Evolutionary conservation across 2,888 invertebrate genomes (phyloP), one percentile per base, ranked within the genome.

Genomic region (Boloria selene): DNA sequence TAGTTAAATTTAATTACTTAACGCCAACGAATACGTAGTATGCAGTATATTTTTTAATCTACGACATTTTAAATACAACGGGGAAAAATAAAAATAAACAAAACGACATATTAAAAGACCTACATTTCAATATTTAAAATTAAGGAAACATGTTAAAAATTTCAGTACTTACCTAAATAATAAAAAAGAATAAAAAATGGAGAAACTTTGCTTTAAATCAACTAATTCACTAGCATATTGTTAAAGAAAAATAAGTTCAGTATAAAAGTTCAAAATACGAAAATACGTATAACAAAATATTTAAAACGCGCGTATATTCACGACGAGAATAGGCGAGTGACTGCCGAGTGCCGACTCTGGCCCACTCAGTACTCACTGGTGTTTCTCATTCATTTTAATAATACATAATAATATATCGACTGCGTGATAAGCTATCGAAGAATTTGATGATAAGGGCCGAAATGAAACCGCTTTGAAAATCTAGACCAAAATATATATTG

Each of bases 391-490:
- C 42, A 55, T 50, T 50, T 17, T 17, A 47, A 13, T 59, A 38
- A 38, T 13, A 45, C n/a, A 5, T 59, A 49, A 6, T 59, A 4
- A 22, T n/a, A 5, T 59, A 50, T 59, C 49, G 59, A n/a, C 14
- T 59, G 59, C 31, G 50, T 47, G 59, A 59, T 59, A 59, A 50
- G 38, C 18, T 59, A 59, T 59, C 59, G 49, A 59, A 31, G 38
- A 18, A 16, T 59, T 59, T 0, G 38, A 10, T 50, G 59, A 50
- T 59, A 50, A 59, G 45, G 49, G 14, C 45, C 16, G 17, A 38
- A 52, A 49, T 31, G 51, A 55, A 49, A 42, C 42, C 26, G 13
- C 38, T 13, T 17, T 42, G 17, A 54, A 17, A 14, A 38, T 7
- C 31, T 38, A 38, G 31, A 38, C 10, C 31, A 38, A 38, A 38